phyloP scores from a whole-genome alignment of 2,113 vertebrate genomes.

The Elephas maximus region DNA sequence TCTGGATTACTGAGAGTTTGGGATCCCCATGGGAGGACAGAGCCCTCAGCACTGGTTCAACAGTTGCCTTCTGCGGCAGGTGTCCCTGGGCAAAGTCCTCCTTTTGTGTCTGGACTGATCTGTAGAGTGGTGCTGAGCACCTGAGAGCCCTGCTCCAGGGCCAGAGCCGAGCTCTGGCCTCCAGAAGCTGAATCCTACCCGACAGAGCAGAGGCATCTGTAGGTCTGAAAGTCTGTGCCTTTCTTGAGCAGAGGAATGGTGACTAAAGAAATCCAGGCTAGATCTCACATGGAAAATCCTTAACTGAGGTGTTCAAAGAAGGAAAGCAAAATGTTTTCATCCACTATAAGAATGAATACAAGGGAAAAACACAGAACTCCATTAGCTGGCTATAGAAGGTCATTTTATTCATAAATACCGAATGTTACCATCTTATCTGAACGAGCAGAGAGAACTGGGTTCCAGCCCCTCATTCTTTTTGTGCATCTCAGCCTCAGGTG shows the following conservation, averaged over 20 bases:
- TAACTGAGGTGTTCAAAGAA: background rate
- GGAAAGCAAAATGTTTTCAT: background rate
- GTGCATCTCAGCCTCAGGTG: background rate
- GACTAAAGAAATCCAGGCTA: background rate
- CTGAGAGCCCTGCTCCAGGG: background rate
- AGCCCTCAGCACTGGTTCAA: background rate
- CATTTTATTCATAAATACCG: background rate
- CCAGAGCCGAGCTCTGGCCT: background rate
- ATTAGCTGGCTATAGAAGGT: background rate
- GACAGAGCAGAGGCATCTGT: background rate
- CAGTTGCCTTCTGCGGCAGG: background rate
- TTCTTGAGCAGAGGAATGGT: background rate
- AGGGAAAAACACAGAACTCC: too few species aligned
- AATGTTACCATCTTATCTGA: background rate
- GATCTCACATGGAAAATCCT: background rate
- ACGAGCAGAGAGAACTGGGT: background rate
- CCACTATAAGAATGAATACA: constrained; percentile 5
- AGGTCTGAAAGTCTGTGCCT: background rate
- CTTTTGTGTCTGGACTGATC: background rate
- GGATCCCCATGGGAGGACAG: background rate
- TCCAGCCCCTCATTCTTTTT: background rate
- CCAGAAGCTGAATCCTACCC: background rate
- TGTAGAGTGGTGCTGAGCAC: background rate
- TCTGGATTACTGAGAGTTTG: background rate
- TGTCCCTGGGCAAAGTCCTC: background rate